Evolutionary conservation across 2,797 vertebrate genomes (phyloP).

Genomic region (Pantherophis alleghaniensis): DNA sequence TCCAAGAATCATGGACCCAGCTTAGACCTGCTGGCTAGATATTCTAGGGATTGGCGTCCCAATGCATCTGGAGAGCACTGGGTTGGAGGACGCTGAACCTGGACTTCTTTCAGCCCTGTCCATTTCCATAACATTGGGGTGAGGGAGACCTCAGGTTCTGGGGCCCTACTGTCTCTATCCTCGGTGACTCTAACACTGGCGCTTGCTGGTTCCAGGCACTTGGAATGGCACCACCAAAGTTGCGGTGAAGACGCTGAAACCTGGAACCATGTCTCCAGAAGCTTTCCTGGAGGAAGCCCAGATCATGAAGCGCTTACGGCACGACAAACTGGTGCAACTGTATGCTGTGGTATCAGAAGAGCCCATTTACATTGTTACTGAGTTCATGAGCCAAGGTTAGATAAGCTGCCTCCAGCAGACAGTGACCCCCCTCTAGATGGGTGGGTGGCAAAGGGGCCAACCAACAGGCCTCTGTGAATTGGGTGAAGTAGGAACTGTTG

Average conservation of each 20-base stretch:
- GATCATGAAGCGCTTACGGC: constrained; percentile 96
- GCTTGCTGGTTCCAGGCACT: constrained; percentile 75
- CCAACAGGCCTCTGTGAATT: background rate
- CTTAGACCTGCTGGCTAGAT: background rate
- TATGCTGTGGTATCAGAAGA: constrained; percentile 96
- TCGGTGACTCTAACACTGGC: background rate
- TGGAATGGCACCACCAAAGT: constrained; percentile 97
- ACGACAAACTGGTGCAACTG: constrained; percentile 97
- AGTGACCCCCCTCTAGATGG: background rate
- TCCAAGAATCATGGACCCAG: background rate
- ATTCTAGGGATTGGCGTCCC: background rate
- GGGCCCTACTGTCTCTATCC: rapidly evolving
- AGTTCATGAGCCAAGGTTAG: constrained; percentile 94
- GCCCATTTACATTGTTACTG: constrained; percentile 97
- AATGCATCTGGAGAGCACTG: background rate
- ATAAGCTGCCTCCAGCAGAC: rapidly evolving
- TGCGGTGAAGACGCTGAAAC: constrained; percentile 95
- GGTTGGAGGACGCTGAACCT: background rate
- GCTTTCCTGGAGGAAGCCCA: constrained; percentile 97
- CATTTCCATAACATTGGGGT: background rate
- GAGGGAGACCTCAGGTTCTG: background rate
- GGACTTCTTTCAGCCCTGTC: background rate
- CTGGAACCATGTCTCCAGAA: constrained; percentile 95
- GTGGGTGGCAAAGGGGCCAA: background rate
- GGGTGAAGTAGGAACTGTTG: background rate